Evolutionary conservation across 2,888 invertebrate genomes (phyloP), one percentile per base, ranked within the genome.

Genomic region (Thalpophila matura): DNA sequence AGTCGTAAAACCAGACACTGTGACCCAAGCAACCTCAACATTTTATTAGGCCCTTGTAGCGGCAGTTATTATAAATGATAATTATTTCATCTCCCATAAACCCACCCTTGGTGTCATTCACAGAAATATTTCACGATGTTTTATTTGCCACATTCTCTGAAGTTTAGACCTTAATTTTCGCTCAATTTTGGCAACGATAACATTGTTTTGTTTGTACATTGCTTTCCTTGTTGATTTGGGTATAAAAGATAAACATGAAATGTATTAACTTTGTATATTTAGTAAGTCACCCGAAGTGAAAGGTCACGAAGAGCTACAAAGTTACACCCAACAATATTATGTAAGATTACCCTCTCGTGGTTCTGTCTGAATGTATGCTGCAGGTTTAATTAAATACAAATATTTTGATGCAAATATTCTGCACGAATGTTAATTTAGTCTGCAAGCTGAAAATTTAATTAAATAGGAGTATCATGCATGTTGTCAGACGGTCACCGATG

Each of bases 11-110:
- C 50, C 58, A 43, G 38, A 29, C 46, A 45, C 53, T 55, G 46
- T 35, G 56, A 20, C 29, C 35, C 45, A 37, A 56, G 31, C 20
- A 68, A 63, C 55, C 63, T 53, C 74, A 51, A 54, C 26, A 53
- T 69, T 75, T 69, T 46, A 59, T 74, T 68, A 59, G 43, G 35
- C 29, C 46, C 45, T 57, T 55, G 53, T 66, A 53, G 24, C 43
- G 16, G 22, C 67, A 57, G 55, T 70, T 67, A 71, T 71, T 54
- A 67, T 71, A 51, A 69, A 69, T 63, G 43, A 64, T 67, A 71
- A 77, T 77, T 70, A 74, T 75, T 61, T 67, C 49, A 63, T 58
- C 63, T 60, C 6, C 40, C 46, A 63, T 58, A 64, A 77, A 73
- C n/a, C 33, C 29, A 27, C 24, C 43, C 43, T 57, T 24, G 12